Conservation (phyloP, 2,888 invertebrate species). For the Steinernema scapterisci region DNA sequence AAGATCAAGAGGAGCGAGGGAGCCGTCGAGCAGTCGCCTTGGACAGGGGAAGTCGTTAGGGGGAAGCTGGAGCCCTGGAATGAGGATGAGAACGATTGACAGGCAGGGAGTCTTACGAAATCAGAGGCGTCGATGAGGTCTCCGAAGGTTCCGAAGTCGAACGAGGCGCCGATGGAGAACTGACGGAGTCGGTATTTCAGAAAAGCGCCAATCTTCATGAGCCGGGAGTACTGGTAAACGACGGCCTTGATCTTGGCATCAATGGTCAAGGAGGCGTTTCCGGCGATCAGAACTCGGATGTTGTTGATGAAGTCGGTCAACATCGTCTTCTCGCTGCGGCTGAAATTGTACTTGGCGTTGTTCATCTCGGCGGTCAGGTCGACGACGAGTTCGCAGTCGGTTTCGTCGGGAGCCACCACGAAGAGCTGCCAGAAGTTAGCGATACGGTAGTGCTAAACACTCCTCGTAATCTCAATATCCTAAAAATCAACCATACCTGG, state of each 20-base stretch:
- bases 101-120: background rate
- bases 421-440: background rate
- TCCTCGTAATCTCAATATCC: too few relatives aligned
- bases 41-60: background rate
- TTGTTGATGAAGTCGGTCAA: background rate
- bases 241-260: constrained; percentile 15
- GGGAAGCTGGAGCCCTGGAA: background rate
- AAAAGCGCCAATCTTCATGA: background rate
- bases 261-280: background rate
- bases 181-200: background rate
- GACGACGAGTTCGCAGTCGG: background rate
- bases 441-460: background rate
- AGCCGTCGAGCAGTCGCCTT: background rate
- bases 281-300: constrained; percentile 5
- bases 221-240: constrained; percentile 12
- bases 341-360: constrained; percentile 18
- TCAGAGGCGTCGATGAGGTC: constrained; percentile 2
- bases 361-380: constrained; percentile 14
- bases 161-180: background rate
- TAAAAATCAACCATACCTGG: background rate
- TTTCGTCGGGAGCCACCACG: background rate
- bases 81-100: background rate
- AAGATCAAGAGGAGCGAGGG: background rate
- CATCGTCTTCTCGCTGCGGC: background rate
- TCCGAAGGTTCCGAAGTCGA: constrained; percentile 8